Percentiles rank a stretch among this genome's conserved stretches.
Evolutionary conservation across 2,888 invertebrate species (phyloP).

Genomic region (Fissipunctia ypsillon): DNA sequence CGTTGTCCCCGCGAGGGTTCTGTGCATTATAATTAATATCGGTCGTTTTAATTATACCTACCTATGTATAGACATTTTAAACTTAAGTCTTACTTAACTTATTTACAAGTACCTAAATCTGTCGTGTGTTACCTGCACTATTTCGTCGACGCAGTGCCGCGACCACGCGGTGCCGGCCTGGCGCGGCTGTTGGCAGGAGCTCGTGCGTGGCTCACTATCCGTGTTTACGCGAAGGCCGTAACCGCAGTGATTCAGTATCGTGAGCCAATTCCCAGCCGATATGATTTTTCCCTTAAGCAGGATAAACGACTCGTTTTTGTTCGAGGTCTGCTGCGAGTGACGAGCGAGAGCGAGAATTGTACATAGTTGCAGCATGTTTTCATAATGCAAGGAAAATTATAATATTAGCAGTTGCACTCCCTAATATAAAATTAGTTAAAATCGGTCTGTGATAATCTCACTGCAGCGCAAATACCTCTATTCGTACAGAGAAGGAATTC

Average conservation of each 20-base stretch:
- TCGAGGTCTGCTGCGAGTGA: conserved; percentile 23
- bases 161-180: not conserved
- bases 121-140: not conserved
- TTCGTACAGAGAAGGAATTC: too few species aligned
- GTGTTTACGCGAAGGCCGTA: conserved; percentile 40
- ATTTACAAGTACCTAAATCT: conserved; percentile 7
- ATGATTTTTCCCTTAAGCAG: conserved; percentile 70
- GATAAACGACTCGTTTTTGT: conserved; percentile 67
- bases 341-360: conserved; percentile 13
- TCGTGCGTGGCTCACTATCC: conserved; percentile 42
- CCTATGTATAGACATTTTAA: conserved; percentile 1
- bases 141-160: too few species aligned
- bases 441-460: too few species aligned
- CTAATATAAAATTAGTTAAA: too few species aligned
- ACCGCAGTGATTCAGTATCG: conserved; percentile 72
- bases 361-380: not conserved
- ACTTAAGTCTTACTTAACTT: conserved; percentile 10
- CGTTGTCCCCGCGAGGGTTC: conserved; percentile 34
- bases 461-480: too few species aligned
- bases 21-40: conserved; percentile 31
- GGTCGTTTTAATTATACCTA: conserved; percentile 7
- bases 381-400: too few species aligned
- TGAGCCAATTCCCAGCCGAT: conserved; percentile 72
- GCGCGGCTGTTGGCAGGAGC: not conserved
- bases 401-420: too few species aligned